Evolutionary conservation across 2,888 invertebrate genomes (phyloP).

Genomic region (Antheraea yamamai): DNA sequence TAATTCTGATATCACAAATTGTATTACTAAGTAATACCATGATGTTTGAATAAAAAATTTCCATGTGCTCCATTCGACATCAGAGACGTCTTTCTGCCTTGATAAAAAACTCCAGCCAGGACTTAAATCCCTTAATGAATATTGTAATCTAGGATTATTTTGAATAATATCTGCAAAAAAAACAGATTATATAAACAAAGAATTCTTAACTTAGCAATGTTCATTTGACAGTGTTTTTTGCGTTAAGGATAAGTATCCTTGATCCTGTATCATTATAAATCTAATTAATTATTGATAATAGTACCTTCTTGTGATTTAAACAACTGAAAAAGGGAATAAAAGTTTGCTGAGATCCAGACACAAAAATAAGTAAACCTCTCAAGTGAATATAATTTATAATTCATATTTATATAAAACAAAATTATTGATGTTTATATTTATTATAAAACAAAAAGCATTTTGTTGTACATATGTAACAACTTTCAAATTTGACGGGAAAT

Average conservation of each 20-base stretch:
- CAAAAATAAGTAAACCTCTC: constrained; percentile 76
- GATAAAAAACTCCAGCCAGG: constrained; percentile 81
- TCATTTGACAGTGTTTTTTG: neutral
- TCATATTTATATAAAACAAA: constrained; percentile 41
- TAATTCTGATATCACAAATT: constrained; percentile 79
- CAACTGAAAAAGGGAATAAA: constrained; percentile 81
- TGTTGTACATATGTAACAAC: constrained; percentile 17
- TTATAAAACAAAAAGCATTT: constrained; percentile 13
- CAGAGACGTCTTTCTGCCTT: constrained; percentile 84
- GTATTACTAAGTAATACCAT: constrained; percentile 80
- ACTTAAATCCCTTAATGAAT: constrained; percentile 72
- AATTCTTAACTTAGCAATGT: neutral
- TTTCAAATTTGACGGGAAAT: constrained; percentile 39
- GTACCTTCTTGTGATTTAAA: constrained; percentile 78
- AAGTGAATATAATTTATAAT: constrained; percentile 41
- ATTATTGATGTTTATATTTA: constrained; percentile 18
- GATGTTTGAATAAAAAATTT: constrained; percentile 76
- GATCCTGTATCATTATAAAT: neutral
- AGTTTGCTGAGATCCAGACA: constrained; percentile 79
- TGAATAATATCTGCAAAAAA: constrained; percentile 59
- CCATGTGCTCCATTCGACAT: constrained; percentile 88
- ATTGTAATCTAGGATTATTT: constrained; percentile 39
- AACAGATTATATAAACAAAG: neutral
- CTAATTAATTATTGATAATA: constrained; percentile 17
- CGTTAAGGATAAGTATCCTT: neutral